These are phyloP conservation scores for Lepus americanus DNA, from an alignment of 2,113 vertebrate species.

Conservation along the genomic window DNA sequence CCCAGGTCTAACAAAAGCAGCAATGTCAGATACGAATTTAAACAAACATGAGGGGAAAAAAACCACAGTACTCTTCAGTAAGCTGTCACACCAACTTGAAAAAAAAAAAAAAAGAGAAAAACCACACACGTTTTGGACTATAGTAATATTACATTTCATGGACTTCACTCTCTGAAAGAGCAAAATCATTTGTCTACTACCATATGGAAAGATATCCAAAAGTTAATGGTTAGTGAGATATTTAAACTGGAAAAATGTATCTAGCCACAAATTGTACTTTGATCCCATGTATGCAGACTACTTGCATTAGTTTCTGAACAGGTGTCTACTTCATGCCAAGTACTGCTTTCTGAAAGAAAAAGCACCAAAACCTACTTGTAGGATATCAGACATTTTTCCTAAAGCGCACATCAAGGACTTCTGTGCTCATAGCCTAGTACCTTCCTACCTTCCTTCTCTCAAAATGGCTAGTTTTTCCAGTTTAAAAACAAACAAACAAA, in stretches of 20 bases:
- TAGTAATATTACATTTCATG: slow-evolving; percentile 38
- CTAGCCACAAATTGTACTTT: slow-evolving; percentile 68
- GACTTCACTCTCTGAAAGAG: slow-evolving; percentile 57
- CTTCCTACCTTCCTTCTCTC: neutral
- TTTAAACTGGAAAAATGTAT: slow-evolving; percentile 81
- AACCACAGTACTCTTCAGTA: slow-evolving; percentile 45
- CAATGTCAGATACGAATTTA: slow-evolving; percentile 74
- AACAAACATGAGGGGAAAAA: slow-evolving; percentile 83
- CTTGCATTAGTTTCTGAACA: slow-evolving; percentile 69
- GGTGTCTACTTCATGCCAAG: slow-evolving; percentile 64
- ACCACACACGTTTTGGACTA: slow-evolving; percentile 55
- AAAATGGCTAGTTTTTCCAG: slow-evolving; percentile 75
- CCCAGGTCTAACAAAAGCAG: slow-evolving; percentile 83
- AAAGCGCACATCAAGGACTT: neutral
- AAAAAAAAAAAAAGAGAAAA: neutral
- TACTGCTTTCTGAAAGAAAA: slow-evolving; percentile 17
- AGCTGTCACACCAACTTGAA: slow-evolving; percentile 36
- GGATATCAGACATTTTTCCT: slow-evolving; percentile 40
- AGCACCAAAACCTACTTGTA: slow-evolving; percentile 51
- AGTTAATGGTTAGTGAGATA: slow-evolving; percentile 70
- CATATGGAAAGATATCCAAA: slow-evolving; percentile 72
- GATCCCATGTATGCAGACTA: slow-evolving; percentile 74
- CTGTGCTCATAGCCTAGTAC: slow-evolving; percentile 12
- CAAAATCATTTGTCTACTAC: slow-evolving; percentile 66
- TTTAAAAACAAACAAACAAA: slow-evolving; percentile 72